Evolutionary conservation across 2,888 invertebrate genomes (phyloP).

Genomic region (Agapetus fuscipes): DNA sequence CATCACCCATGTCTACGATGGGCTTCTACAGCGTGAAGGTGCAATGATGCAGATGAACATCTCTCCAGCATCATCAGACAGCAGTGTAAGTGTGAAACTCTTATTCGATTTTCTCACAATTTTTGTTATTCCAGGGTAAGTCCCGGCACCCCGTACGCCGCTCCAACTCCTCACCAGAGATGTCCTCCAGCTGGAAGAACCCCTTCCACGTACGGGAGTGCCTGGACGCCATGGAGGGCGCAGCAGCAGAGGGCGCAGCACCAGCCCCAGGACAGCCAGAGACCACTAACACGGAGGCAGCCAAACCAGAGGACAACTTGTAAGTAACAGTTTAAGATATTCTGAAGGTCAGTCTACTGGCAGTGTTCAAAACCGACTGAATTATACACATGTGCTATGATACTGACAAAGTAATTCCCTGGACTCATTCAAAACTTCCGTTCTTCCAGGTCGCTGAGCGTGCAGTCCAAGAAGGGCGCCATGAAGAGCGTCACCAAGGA

Average conservation of each 20-base stretch:
- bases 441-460: conserved; percentile 15
- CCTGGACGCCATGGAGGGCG: conserved; percentile 23
- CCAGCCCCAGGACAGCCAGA: conserved; percentile 1
- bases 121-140: conserved; percentile 41
- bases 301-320: conserved; percentile 25
- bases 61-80: too few species aligned
- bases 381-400: too few species aligned
- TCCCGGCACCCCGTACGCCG: conserved; percentile 76
- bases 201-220: conserved; percentile 48
- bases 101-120: too few species aligned
- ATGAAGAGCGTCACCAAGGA: conserved; percentile 62
- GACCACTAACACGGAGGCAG: background rate
- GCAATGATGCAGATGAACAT: too few species aligned
- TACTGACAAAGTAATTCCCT: too few species aligned
- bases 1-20: too few species aligned
- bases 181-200: conserved; percentile 81
- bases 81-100: too few species aligned
- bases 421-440: too few species aligned
- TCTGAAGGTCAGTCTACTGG: conserved; percentile 24
- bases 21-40: too few species aligned
- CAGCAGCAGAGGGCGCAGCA: background rate
- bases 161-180: conserved; percentile 87
- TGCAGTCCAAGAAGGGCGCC: conserved; percentile 49
- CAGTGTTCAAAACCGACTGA: conserved; percentile 23
- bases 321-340: conserved; percentile 26